These are phyloP conservation scores for Patagioenas fasciata DNA, from an alignment of 2,113 vertebrate species.

Conservation along the genomic window DNA sequence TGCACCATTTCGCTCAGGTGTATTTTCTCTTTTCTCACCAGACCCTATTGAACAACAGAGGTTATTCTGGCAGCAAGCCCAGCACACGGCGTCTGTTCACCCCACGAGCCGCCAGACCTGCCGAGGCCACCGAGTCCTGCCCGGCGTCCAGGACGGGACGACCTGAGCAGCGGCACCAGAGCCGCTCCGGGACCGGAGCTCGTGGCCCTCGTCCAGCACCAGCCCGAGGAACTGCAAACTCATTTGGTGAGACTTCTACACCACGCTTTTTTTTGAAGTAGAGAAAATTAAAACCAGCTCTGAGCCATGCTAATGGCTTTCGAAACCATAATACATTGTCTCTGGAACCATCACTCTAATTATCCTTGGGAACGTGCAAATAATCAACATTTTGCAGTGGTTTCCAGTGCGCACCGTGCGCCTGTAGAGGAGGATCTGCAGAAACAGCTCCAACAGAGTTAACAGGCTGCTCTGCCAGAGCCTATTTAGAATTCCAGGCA, in stretches of 20 bases:
- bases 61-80: not conserved
- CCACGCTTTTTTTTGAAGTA: not conserved
- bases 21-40: not conserved
- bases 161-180: too few relatives aligned
- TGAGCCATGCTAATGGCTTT: not conserved
- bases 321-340: not conserved
- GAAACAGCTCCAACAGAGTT: not conserved
- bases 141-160: not conserved
- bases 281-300: not conserved
- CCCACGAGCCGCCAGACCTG: not conserved
- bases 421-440: not conserved
- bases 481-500: conserved; percentile 56
- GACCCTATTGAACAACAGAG: not conserved
- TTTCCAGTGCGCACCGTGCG: fast-evolving
- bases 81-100: not conserved
- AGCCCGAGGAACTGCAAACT: not conserved
- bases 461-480: conserved; percentile 34
- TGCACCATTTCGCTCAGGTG: not conserved
- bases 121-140: not conserved
- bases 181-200: fast-evolving
- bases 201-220: fast-evolving
- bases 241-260: not conserved
- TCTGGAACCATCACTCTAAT: not conserved
- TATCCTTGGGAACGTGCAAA: not conserved
- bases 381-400: not conserved